These are phyloP conservation scores for Ginglymostoma cirratum DNA, from an alignment of 2,113 vertebrate genomes.

Conservation along the genomic window DNA sequence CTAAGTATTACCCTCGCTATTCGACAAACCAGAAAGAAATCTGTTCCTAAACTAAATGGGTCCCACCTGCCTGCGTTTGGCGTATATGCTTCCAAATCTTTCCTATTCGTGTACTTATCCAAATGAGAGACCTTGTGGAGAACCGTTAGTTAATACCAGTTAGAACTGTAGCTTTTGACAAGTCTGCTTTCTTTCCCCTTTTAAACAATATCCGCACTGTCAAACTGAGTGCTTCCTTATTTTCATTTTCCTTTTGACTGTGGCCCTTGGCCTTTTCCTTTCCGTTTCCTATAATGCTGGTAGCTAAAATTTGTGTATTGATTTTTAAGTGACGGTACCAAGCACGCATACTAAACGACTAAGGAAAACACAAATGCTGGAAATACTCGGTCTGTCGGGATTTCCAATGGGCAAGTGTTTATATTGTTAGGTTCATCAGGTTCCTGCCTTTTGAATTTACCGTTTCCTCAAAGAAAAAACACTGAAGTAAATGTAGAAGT, in stretches of 20 bases:
- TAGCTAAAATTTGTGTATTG: neutral
- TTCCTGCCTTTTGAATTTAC: neutral
- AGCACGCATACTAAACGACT: neutral
- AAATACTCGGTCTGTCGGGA: neutral
- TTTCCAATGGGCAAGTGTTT: neutral
- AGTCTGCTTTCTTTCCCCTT: neutral
- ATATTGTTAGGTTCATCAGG: neutral
- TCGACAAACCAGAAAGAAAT: no score
- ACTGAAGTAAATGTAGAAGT: neutral
- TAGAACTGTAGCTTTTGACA: neutral
- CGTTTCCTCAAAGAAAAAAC: neutral
- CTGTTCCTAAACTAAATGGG: no score
- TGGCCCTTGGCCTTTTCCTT: neutral
- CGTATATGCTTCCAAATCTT: no score
- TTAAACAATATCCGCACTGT: neutral
- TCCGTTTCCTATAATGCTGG: neutral
- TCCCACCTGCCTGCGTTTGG: no score
- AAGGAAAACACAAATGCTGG: no score
- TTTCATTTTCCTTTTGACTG: neutral
- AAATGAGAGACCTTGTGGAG: neutral
- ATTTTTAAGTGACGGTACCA: neutral
- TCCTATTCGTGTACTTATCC: no score
- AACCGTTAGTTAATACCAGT: neutral
- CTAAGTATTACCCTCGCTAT: no score
- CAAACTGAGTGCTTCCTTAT: neutral